Evolutionary conservation across 2,888 invertebrate genomes (phyloP).

Genomic region (Hypolimnas misippus): DNA sequence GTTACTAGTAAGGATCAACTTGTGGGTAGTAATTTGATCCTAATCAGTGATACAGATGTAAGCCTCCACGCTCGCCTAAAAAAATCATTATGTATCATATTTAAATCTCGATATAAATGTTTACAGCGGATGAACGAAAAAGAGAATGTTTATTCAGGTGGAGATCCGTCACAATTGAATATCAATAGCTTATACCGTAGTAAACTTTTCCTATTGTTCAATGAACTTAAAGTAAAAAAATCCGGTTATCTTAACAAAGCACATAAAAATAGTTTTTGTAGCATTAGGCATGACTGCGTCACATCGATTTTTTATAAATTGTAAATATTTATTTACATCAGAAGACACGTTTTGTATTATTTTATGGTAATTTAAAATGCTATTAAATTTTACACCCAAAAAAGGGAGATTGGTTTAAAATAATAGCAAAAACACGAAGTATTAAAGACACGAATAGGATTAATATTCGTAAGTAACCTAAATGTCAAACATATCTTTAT

Average conservation of each 20-base stretch:
- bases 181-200: background rate
- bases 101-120: too few species aligned
- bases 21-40: too few species aligned
- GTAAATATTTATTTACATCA: background rate
- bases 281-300: background rate
- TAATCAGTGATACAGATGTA: too few species aligned
- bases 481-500: too few species aligned
- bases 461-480: too few species aligned
- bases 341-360: background rate
- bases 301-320: background rate
- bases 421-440: too few species aligned
- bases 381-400: background rate
- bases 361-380: background rate
- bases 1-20: too few species aligned
- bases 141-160: background rate
- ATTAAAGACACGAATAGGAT: too few species aligned
- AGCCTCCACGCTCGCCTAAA: background rate
- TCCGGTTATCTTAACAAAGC: background rate
- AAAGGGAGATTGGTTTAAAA: too few species aligned
- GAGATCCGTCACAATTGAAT: constrained; percentile 13
- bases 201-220: background rate
- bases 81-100: too few species aligned
- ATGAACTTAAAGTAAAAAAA: background rate
- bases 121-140: background rate
- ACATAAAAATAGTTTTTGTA: too few species aligned